Conservation (phyloP, 1,140 invertebrate species). For the Nebria ingens region DNA sequence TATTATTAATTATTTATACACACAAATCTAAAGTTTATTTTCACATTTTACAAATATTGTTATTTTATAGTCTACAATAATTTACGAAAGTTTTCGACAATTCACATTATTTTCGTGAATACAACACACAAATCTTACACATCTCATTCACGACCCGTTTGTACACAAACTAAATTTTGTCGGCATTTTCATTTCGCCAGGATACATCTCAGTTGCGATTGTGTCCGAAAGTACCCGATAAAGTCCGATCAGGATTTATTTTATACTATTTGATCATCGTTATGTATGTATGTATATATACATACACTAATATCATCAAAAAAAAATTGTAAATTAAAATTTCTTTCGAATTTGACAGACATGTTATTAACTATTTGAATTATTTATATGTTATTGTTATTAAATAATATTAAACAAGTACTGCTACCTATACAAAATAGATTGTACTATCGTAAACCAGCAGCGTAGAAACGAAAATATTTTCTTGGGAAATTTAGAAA, state of each 20-base stretch:
- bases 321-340: too few species aligned
- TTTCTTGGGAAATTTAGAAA: too few species aligned
- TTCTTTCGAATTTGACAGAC: too few species aligned
- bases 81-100: too few species aligned
- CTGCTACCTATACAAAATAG: background rate
- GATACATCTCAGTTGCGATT: background rate
- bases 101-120: background rate
- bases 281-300: too few species aligned
- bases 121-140: background rate
- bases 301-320: too few species aligned
- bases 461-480: too few species aligned
- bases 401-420: background rate
- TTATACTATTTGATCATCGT: too few species aligned
- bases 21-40: background rate
- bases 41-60: too few species aligned
- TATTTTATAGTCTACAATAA: background rate
- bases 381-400: background rate
- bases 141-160: background rate
- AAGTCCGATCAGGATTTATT: too few species aligned
- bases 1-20: too few species aligned
- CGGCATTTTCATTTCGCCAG: background rate
- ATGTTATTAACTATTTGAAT: too few species aligned
- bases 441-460: background rate
- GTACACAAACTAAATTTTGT: background rate
- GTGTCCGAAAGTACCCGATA: background rate